Evolutionary conservation across 2,888 invertebrate species (phyloP).

Genomic region (Ochropleura plecta): DNA sequence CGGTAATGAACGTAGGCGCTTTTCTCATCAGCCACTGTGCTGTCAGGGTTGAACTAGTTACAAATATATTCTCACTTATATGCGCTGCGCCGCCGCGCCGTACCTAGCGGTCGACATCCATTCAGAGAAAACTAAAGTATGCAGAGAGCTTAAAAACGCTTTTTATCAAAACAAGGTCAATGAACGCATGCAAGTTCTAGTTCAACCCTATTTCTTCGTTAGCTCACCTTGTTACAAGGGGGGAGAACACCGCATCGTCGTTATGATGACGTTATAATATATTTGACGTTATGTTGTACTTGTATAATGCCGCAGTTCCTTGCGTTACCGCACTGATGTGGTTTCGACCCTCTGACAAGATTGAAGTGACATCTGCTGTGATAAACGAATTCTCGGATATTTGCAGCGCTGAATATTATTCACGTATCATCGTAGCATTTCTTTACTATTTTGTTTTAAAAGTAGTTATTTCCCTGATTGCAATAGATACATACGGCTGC

Average conservation of each 20-base stretch:
- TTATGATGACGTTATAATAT: too few species aligned
- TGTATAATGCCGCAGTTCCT: neutral
- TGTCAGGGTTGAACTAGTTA: constrained; percentile 22
- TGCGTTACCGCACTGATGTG: neutral
- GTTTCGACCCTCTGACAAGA: constrained; percentile 14
- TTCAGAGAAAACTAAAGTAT: constrained; percentile 10
- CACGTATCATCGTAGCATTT: constrained; percentile 54
- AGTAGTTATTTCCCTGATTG: constrained; percentile 62
- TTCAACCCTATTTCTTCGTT: constrained; percentile 34
- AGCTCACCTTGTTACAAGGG: constrained; percentile 21
- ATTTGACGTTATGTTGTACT: neutral
- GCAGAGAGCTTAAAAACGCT: constrained; percentile 3
- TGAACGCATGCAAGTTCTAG: constrained; percentile 35
- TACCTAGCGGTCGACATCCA: constrained; percentile 9
- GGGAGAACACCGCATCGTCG: neutral
- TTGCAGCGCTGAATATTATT: constrained; percentile 52
- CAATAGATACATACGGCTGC: constrained; percentile 37
- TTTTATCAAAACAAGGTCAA: constrained; percentile 4
- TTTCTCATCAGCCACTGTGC: constrained; percentile 20
- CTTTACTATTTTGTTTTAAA: constrained; percentile 72
- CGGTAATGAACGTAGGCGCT: constrained; percentile 24
- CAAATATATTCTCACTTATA: constrained; percentile 11
- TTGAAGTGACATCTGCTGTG: constrained; percentile 54
- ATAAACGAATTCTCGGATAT: constrained; percentile 57
- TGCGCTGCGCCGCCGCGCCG: neutral